Base-by-base conservation (phyloP, 2,888 invertebrate genomes). In the Petrolisthes manimaculis region DNA sequence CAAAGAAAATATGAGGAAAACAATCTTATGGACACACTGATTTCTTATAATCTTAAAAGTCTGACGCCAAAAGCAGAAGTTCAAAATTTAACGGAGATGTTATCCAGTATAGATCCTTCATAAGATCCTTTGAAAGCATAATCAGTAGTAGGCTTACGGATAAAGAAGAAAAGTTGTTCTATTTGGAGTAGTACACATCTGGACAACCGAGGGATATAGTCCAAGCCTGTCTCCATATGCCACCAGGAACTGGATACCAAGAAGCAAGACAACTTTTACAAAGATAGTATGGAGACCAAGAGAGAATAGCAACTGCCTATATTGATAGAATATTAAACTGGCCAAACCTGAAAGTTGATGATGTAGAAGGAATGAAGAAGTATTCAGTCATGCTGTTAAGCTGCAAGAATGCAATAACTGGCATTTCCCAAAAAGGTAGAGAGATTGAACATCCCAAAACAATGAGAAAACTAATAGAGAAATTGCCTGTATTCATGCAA, bases 401-500 rank as follows among this genome's bases (percentile, higher is more conserved):
- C 12, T 83, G 83, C 21, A 4, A 6, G 4, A 71, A 69, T 54
- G 83, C 55, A 12, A 24, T 83, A 37, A 9, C 8, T n/a, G 37
- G 61, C 14, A 8, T 6, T 18, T 69, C 51, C 0, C n/a, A 51
- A 61, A 18, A 0, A 4, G 69, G 51, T 12, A 83, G 69, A 18
- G 83, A 83, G 37, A 69, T 74, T 9, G 83, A 83, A 9, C 83
- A 83, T 2, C 74, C 74, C 18, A 83, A 83, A n/a, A n/a, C n/a
- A n/a, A n/a, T n/a, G n/a, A n/a, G n/a, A n/a, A n/a, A n/a, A 37
- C 24, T 69, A n/a, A 67, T 83, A 37, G 14, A 69, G 24, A 83
- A 71, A 14, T 53, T 83, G 51, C 71, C 83, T 3, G 21, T 14
- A 4, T 8, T 51, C 53, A 54, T 83, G 54, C 83, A 83, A 51